A percentile compares a stretch with the other conserved stretches of the same genome.
Conservation (phyloP, 2,113 vertebrate species). For the Tragelaphus scriptus region DNA sequence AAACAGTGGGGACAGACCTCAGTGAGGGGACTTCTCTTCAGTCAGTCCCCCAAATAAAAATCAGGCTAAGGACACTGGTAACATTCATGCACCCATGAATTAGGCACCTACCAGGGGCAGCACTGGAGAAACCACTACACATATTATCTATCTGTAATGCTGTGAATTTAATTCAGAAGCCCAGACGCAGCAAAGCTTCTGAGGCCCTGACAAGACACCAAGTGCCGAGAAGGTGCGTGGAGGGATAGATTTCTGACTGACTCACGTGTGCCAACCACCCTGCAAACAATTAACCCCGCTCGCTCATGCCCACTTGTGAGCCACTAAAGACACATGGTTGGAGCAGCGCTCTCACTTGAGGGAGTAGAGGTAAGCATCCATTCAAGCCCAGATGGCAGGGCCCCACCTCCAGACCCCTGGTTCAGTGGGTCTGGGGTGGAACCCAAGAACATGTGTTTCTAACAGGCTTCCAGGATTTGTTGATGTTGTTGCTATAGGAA, state of each 20-base stretch:
- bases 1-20: background rate
- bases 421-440: background rate
- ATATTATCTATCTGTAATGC: background rate
- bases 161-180: background rate
- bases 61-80: background rate
- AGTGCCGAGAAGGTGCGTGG: background rate
- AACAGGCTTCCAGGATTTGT: background rate
- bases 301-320: background rate
- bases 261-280: background rate
- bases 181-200: background rate
- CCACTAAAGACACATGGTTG: background rate
- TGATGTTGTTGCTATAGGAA: background rate
- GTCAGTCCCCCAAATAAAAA: background rate
- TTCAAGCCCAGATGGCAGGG: background rate
- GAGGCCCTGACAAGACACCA: background rate
- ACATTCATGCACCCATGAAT: background rate
- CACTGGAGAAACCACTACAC: background rate
- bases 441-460: background rate
- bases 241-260: background rate
- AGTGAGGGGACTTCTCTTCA: background rate
- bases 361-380: background rate
- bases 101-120: background rate
- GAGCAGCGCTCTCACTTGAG: background rate
- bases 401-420: background rate
- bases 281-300: background rate